phyloP scores from a whole-genome alignment of 2,113 vertebrate species.

The Asarcornis scutulata region DNA sequence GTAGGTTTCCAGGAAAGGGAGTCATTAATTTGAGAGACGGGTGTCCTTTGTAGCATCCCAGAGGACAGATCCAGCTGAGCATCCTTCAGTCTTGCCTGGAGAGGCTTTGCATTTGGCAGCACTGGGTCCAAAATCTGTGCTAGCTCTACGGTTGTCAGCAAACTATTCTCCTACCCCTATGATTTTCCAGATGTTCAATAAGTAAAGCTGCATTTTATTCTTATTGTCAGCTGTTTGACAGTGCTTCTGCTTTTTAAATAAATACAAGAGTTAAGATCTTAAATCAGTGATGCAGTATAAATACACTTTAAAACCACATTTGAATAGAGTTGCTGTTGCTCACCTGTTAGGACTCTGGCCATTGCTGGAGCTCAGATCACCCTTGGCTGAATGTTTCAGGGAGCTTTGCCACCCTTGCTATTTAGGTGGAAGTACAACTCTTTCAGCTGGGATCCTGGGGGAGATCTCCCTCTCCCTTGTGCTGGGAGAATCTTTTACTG shows the following conservation, averaged over 20 bases:
- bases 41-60: background rate
- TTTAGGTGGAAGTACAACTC: background rate
- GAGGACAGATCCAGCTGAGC: constrained; percentile 27
- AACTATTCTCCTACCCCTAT: constrained; percentile 8
- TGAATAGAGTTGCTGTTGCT: background rate
- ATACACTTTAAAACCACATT: background rate
- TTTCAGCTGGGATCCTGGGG: background rate
- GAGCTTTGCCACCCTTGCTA: background rate
- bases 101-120: constrained; percentile 5
- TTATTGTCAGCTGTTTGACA: constrained; percentile 39
- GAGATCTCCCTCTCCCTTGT: background rate
- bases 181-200: constrained; percentile 54
- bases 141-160: constrained; percentile 46
- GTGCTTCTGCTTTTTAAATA: constrained; percentile 44
- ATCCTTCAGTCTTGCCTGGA: background rate
- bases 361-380: background rate
- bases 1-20: constrained; percentile 8
- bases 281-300: constrained; percentile 5
- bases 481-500: background rate
- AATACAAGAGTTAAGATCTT: constrained; percentile 25
- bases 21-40: constrained; percentile 1
- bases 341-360: background rate
- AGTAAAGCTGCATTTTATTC: constrained; percentile 34
- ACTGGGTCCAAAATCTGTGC: constrained; percentile 27
- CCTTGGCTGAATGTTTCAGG: background rate